Evolutionary conservation across 2,113 vertebrate genomes (phyloP).

Genomic region (Odontophorus gujanensis): DNA sequence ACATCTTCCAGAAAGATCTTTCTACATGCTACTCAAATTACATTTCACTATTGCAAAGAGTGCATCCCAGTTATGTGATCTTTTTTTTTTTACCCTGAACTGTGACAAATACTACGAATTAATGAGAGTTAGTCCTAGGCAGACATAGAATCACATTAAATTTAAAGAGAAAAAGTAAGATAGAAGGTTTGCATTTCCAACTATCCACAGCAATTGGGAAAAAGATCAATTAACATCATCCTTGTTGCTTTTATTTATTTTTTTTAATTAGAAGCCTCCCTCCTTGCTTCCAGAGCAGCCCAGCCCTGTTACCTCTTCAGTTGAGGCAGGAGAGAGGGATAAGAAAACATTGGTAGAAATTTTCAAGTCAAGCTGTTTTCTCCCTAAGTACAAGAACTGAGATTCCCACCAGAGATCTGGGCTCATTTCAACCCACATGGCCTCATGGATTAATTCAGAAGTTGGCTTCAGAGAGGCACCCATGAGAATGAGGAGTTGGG

Average conservation of each 20-base stretch:
- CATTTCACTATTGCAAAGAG: background rate
- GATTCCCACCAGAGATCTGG: conserved; percentile 12
- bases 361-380: conserved; percentile 6
- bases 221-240: conserved; percentile 23
- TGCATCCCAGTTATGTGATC: background rate
- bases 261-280: background rate
- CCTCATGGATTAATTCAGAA: background rate
- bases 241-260: background rate
- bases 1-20: background rate
- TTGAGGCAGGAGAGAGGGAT: background rate
- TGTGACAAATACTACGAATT: background rate
- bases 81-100: background rate
- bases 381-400: background rate
- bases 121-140: background rate
- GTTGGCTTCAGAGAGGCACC: background rate
- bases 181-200: conserved; percentile 8
- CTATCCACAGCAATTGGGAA: background rate
- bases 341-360: background rate
- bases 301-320: conserved; percentile 1
- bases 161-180: background rate
- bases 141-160: background rate
- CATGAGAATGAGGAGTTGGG: background rate
- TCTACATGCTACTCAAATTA: background rate
- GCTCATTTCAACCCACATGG: background rate
- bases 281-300: background rate